Base-by-base conservation (phyloP, 2,888 invertebrate genomes). In the Athripsodes cinereus region DNA sequence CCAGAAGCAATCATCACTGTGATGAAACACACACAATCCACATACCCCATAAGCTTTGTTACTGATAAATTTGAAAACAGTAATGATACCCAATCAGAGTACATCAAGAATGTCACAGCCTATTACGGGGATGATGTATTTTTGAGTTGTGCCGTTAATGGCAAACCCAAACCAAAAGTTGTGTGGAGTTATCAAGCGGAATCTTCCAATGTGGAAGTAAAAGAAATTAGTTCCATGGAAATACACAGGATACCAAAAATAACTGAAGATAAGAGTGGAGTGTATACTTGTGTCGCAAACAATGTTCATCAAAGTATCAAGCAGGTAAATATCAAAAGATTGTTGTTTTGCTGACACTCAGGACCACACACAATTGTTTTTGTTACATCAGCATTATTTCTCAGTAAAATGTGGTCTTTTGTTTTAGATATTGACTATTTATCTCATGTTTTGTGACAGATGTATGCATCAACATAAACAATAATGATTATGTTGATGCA, bases 101-200 rank as follows among this genome's bases (percentile, higher is more conserved):
- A 54, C 8, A 31, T 50, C 2, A 61, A 22, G 19, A 50, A 72
- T 55, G 65, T 74, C 44, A 70, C 68, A 1, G 76, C 74, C 18
- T 67, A 74, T 2, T 68, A 72, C 54, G 81, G 81, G 11, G 73
- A 76, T 47, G 71, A 73, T 50, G 72, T 81, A 26, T 71, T 75
- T 19, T 72, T 87, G 59, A 78, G 82, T 52, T 88, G 88, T 66
- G 78, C 81, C 19, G 80, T 81, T 8, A 71, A 71, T n/a, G 86
- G 85, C 18, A 75, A 75, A 72, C 84, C 84, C n/a, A 74, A 71
- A 62, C 81, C 83, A 55, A 73, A 72, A 69, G 77, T 85, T 63
- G 68, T 59, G 8, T 63, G 63, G 63, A 61, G 58, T 50, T 63
- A 58, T 26, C 50, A 57, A 26, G 47, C 63, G 1, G 61, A 63